These are phyloP conservation scores for Meloidogyne exigua DNA, from an alignment of 1,140 invertebrate genomes.

Conservation along the genomic window DNA sequence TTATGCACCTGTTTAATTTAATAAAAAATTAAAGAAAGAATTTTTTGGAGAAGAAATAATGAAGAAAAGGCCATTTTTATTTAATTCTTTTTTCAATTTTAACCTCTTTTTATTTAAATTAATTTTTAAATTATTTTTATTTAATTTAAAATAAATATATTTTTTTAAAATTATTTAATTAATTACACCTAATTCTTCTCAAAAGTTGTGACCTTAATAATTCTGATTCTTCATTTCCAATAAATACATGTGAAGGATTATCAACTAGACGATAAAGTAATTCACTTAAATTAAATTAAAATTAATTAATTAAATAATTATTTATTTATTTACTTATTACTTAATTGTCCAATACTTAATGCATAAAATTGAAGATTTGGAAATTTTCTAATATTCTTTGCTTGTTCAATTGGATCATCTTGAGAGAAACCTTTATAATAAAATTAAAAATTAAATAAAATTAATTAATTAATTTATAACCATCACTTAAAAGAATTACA, in stretches of 20 bases:
- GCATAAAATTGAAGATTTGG: conserved; percentile 53
- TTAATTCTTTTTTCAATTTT: neutral
- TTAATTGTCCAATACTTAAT: conserved; percentile 45
- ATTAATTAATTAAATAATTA: conserved; percentile 13
- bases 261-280: conserved; percentile 33
- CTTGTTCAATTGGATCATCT: conserved; percentile 45
- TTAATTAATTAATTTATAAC: neutral
- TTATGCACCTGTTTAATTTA: conserved; percentile 19
- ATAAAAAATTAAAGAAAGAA: no score
- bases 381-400: conserved; percentile 46
- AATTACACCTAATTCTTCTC: conserved; percentile 9
- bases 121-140: neutral
- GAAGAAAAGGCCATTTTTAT: neutral
- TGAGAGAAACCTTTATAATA: conserved; percentile 47
- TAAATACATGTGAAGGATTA: conserved; percentile 13
- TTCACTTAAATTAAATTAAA: conserved; percentile 30
- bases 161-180: neutral
- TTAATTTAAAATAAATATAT: neutral
- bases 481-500: conserved; percentile 53
- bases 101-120: neutral
- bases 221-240: no score
- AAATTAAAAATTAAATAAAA: neutral
- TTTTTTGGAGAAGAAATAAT: neutral
- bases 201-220: no score
- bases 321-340: conserved; percentile 43